Evolutionary conservation across 2,113 vertebrate genomes (phyloP), one percentile per base, ranked within the genome.

Genomic region (Stigmatopora nigra): DNA sequence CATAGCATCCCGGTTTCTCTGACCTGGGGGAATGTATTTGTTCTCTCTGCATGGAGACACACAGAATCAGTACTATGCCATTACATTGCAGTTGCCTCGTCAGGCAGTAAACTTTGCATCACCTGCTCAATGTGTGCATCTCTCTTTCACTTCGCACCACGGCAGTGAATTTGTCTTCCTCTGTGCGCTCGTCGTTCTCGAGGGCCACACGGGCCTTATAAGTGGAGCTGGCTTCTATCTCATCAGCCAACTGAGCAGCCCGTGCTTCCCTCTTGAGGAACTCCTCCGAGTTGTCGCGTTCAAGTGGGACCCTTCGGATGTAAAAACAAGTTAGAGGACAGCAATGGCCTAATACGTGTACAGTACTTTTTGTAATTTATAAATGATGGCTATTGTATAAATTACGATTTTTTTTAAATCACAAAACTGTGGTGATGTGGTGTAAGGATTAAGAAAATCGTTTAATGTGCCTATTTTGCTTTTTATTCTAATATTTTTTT

Each of bases 81-180:
- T 12, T 45, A 13, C 5, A 38, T 17, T n/a, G 5, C 7, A 22
- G 38, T 22, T 11, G 38, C 7, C 5, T 61, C 16, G 51, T 62
- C 74, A 15, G 22, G 6, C 3, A 31, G 22, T 31, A 22, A 56
- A 56, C 53, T 16, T 31, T 31, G 53, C 25, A 56, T 82, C 85
- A 98, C 96, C 96, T 96, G 89, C 88, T 92, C 31, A 93, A 86
- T 75, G 87, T 78, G 80, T 96, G 94, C 58, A 89, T 84, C 78
- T 98, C 95, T 71, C 94, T 79, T 38, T 97, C 95, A 68, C 89
- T 89, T 80, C 95, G 93, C 84, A 93, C 92, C 83, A 99, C 97
- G 72, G 97, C 94, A 17, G 95, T 97, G 49, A 94, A 98, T 85
- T 99, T 99, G 80, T 98, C 95, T 90, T 99, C 97, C 84, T 98